phyloP scores from a whole-genome alignment of 2,888 invertebrate genomes.

The Serripes groenlandicus region DNA sequence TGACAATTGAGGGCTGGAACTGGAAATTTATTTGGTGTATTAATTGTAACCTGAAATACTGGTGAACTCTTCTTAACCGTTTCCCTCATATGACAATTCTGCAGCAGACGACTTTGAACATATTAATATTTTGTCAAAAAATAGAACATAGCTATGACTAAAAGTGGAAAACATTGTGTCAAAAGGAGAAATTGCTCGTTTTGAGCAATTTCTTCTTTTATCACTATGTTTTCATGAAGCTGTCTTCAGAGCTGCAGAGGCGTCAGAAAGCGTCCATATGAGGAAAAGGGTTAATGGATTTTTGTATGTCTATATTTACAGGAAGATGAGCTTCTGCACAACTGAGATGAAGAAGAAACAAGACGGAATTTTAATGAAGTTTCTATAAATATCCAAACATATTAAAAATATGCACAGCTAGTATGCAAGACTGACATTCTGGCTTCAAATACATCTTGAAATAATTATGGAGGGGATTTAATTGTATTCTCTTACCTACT shows the following conservation, averaged over 20 bases:
- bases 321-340: too few relatives aligned
- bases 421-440: not conserved
- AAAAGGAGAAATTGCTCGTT: not conserved
- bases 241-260: not conserved
- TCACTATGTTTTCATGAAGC: not conserved
- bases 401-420: conserved; percentile 5
- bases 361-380: conserved; percentile 20
- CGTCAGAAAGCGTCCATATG: not conserved
- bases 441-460: too few relatives aligned
- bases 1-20: too few relatives aligned
- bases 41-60: too few relatives aligned
- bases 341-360: not conserved
- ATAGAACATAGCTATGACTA: too few relatives aligned
- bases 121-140: too few relatives aligned
- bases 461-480: too few relatives aligned
- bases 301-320: not conserved
- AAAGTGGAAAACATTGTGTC: not conserved
- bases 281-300: not conserved
- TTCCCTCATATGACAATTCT: too few relatives aligned
- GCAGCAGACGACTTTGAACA: too few relatives aligned
- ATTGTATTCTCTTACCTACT: too few relatives aligned
- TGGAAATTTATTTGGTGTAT: too few relatives aligned
- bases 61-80: too few relatives aligned
- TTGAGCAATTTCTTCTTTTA: not conserved
- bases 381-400: conserved; percentile 7